A percentile compares a stretch with the other conserved stretches of the same genome.
These are phyloP conservation scores for Lepilemur septentrionalis DNA, from an alignment of 2,797 vertebrate genomes.

Conservation along the genomic window DNA sequence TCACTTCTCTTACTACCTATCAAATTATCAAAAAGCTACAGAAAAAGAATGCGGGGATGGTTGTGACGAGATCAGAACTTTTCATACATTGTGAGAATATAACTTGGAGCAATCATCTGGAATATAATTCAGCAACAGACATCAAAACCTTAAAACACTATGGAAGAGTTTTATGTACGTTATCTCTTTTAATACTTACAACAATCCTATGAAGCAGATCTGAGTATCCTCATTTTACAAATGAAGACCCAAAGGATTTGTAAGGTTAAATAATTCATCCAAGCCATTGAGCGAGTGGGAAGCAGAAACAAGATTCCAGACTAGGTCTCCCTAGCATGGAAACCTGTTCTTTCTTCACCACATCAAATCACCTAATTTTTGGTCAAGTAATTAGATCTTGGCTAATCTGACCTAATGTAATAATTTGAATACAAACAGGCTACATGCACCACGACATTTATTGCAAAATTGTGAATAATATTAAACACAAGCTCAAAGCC, in stretches of 20 bases:
- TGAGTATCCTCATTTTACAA: neutral
- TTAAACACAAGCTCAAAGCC: conserved; percentile 4
- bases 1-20: neutral
- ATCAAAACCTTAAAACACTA: neutral
- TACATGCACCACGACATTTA: neutral
- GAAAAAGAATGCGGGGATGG: neutral
- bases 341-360: neutral
- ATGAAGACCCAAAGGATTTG: neutral
- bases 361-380: neutral
- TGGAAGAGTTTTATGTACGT: neutral
- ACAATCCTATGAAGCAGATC: neutral
- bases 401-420: neutral
- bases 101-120: neutral
- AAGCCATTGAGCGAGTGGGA: neutral
- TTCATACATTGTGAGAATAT: neutral
- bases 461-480: neutral
- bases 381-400: neutral
- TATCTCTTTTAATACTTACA: neutral
- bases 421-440: neutral
- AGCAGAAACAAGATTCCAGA: neutral
- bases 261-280: neutral
- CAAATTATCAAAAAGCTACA: neutral
- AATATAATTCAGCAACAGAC: neutral
- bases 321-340: neutral
- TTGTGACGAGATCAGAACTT: neutral